Evolutionary conservation across 1,140 invertebrate species (phyloP).

Genomic region (Oncopodura yosiiana): DNA sequence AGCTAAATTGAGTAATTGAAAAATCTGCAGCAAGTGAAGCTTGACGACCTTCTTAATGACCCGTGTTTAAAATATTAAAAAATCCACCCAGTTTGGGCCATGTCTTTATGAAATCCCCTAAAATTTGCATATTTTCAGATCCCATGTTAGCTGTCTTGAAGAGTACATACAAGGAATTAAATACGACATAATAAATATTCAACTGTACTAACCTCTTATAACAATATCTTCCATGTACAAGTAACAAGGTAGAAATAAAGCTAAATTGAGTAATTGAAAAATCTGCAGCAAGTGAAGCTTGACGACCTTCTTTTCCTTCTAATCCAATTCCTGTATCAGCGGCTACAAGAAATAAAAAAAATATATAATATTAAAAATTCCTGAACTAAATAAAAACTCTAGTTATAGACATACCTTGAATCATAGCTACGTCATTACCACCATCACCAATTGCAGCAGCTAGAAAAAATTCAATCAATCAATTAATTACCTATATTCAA

Average conservation of each 20-base stretch:
- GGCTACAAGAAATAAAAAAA: too few relatives aligned
- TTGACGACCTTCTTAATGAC: slow-evolving; percentile 88
- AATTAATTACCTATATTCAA: too few relatives aligned
- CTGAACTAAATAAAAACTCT: not conserved
- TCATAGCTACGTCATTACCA: slow-evolving; percentile 50
- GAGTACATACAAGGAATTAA: too few relatives aligned
- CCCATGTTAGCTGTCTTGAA: too few relatives aligned
- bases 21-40: slow-evolving; percentile 98
- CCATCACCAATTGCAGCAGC: slow-evolving; percentile 45
- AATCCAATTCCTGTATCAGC: slow-evolving; percentile 95
- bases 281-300: slow-evolving; percentile 96
- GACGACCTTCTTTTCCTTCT: slow-evolving; percentile 83
- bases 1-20: slow-evolving; percentile 85
- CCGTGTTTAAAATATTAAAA: too few relatives aligned
- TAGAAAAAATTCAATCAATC: not conserved
- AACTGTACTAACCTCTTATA: slow-evolving; percentile 96
- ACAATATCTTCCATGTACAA: slow-evolving; percentile 89
- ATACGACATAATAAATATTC: too few relatives aligned
- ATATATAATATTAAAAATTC: slow-evolving; percentile 37
- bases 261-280: slow-evolving; percentile 93
- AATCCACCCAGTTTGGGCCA: too few relatives aligned
- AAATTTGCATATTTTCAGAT: too few relatives aligned
- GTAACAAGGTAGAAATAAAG: slow-evolving; percentile 68
- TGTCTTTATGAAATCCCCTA: too few relatives aligned
- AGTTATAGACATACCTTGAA: too few relatives aligned